These are phyloP conservation scores for Triplophysa yarkandensis DNA, from an alignment of 2,797 vertebrate genomes.

Conservation along the genomic window DNA sequence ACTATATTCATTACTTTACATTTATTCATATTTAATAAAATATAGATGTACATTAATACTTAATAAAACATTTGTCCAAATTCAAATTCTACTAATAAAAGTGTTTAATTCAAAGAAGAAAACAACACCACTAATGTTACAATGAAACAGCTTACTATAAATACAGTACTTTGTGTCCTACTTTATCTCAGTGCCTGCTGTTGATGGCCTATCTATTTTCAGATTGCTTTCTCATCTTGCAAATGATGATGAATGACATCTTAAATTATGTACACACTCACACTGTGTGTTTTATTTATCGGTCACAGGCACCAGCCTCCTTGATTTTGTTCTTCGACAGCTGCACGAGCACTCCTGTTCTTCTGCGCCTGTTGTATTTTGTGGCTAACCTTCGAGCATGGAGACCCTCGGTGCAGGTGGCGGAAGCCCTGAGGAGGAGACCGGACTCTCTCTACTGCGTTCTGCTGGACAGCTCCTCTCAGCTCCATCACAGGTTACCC, in stretches of 20 bases:
- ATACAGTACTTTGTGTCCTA: conserved; percentile 20
- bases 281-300: neutral
- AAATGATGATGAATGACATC: neutral
- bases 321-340: conserved; percentile 83
- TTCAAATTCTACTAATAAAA: neutral
- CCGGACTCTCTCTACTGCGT: conserved; percentile 82
- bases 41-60: too few species aligned
- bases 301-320: conserved; percentile 81
- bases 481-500: conserved; percentile 80
- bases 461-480: conserved; percentile 78
- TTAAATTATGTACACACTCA: neutral
- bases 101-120: neutral
- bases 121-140: neutral
- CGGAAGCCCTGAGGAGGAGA: conserved; percentile 67
- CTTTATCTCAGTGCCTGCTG: conserved; percentile 13
- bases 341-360: conserved; percentile 76
- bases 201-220: conserved; percentile 8
- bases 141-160: conserved; percentile 21
- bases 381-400: conserved; percentile 84
- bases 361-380: conserved; percentile 83
- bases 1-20: neutral
- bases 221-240: neutral
- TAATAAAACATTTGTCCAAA: too few species aligned
- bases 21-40: neutral
- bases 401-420: conserved; percentile 68